phyloP scores from a whole-genome alignment of 2,113 vertebrate species.

The Zosterops japonicus region DNA sequence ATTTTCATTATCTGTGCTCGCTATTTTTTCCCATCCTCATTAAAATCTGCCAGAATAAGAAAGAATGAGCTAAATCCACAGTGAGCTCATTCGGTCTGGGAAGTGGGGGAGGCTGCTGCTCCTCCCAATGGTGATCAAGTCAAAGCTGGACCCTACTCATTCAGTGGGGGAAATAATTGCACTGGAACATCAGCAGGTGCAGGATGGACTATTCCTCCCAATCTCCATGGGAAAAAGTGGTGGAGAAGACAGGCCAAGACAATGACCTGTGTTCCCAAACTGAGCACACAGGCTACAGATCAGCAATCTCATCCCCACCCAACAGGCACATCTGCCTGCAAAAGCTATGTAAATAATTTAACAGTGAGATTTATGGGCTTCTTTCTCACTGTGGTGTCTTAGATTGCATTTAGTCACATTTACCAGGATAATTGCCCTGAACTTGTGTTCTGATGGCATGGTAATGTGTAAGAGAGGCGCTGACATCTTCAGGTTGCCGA shows the following conservation, averaged over 20 bases:
- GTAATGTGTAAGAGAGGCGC: neutral
- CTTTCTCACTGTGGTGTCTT: neutral
- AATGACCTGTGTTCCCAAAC: neutral
- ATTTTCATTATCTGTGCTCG: neutral
- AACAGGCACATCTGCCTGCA: neutral
- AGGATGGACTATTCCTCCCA: neutral
- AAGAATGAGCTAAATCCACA: neutral
- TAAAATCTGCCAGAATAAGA: neutral
- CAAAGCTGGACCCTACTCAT: neutral
- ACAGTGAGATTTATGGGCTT: neutral
- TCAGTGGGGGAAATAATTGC: neutral
- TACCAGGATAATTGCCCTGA: neutral
- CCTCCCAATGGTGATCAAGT: neutral
- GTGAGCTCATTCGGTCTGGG: neutral
- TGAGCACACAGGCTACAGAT: neutral
- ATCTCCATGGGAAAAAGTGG: neutral
- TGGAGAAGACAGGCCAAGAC: neutral
- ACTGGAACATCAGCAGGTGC: neutral
- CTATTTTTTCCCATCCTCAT: neutral
- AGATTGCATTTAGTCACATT: neutral
- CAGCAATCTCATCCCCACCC: neutral
- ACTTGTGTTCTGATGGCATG: neutral
- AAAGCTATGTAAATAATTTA: neutral
- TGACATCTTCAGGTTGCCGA: neutral
- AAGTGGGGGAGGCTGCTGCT: neutral